phyloP scores from a whole-genome alignment of 2,797 vertebrate genomes.

The Luscinia megarhynchos region DNA sequence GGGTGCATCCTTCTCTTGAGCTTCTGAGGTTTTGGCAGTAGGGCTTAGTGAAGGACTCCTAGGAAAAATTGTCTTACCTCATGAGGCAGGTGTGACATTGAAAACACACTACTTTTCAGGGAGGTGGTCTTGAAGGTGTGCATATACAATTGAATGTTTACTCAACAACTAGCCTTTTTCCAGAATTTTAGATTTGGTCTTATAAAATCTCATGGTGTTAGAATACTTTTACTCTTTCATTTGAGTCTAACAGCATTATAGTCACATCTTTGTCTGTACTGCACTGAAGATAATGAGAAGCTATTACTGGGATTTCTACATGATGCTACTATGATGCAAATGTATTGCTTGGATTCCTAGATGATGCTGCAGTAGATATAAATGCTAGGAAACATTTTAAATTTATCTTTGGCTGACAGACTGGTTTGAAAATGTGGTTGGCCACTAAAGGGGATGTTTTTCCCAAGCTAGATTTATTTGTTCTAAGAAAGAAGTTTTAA shows the following conservation, averaged over 20 bases:
- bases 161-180: not conserved
- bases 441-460: constrained; percentile 27
- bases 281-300: constrained; percentile 10
- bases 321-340: not conserved
- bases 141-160: not conserved
- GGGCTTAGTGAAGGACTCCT: not conserved
- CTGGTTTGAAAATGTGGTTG: constrained; percentile 16
- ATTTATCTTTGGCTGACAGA: constrained; percentile 26
- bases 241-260: not conserved
- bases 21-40: not conserved
- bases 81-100: not conserved
- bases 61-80: not conserved
- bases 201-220: not conserved
- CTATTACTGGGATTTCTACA: constrained; percentile 1
- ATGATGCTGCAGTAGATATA: not conserved
- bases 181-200: not conserved
- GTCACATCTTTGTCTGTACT: not conserved
- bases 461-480: constrained; percentile 39
- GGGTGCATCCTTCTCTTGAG: not conserved
- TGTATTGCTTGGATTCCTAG: not conserved
- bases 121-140: not conserved
- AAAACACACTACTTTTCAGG: not conserved
- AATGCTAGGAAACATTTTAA: not conserved
- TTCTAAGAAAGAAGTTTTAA: constrained; percentile 52
- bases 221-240: not conserved